Evolutionary conservation across 2,888 invertebrate species (phyloP), one percentile per base, ranked within the genome.

Genomic region (Tinea trinotella): DNA sequence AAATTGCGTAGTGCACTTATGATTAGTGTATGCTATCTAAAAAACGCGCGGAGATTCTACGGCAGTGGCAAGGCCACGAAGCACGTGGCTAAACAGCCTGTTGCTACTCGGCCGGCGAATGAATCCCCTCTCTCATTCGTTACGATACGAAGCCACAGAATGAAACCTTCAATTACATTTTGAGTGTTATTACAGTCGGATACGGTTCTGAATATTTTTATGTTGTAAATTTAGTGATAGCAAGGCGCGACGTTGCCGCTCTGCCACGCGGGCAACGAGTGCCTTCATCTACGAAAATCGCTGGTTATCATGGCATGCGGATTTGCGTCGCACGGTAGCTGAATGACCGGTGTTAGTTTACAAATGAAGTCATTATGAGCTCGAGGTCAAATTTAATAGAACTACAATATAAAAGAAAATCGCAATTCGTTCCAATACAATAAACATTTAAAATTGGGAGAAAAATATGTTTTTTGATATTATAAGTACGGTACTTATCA

Each of bases 21-120:
- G 65, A 70, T 72, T 70, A 70, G 68, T 68, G 63, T 68, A 65
- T 69, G 68, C 71, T 73, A 72, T 72, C 71, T 76, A 72, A 76
- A 79, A 76, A 82, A 77, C 78, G 79, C 77, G 79, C 79, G 76
- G 80, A 78, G 78, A 73, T 75, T 73, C 74, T 64, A 74, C 63
- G 60, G 65, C 67, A 68, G 72, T 71, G 74, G 80, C 84, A 83
- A 85, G 83, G 84, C 76, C 82, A 75, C 62, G 55, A 60, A 75
- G 72, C 82, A 81, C 83, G 83, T 83, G 82, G 77, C 65, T 56
- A 59, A 64, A 74, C 74, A 80, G 80, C 81, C 80, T 84, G 84
- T 82, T 84, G 81, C 83, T 83, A 80, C 6, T 24, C 48, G 9
- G 19, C 48, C 40, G 13, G 15, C 13, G 13, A 40, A n/a, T 40